Evolutionary conservation across 2,888 invertebrate species (phyloP), one percentile per base, ranked within the genome.

Genomic region (Monochamus alternatus): DNA sequence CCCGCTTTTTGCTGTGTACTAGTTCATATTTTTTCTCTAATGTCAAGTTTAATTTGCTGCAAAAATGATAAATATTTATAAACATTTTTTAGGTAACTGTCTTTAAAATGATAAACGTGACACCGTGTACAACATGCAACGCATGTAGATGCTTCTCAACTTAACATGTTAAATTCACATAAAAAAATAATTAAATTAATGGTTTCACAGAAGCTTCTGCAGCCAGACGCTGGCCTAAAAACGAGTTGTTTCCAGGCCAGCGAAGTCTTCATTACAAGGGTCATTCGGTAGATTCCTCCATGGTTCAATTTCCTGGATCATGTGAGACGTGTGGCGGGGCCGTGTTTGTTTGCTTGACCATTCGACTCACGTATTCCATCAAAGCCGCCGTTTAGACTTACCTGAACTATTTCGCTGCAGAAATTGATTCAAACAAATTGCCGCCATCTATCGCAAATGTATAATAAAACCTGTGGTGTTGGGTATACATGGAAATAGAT

Each of bases 251-350:
- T 75, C 75, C 51, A 71, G 71, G 55, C 66, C 67, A 62, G 77
- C 71, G 75, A 74, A 81, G 83, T 84, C 82, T 85, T 85, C 85
- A 85, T 86, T 85, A 85, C 84, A 83, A 75, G 78, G 78, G 81
- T 82, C 83, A 83, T 85, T 85, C 84, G 81, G 70, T 67, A 74
- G 66, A 68, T 52, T 76, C 69, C 82, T 82, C 82, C 81, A 81
- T 78, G 83, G 82, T 85, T 84, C 85, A 84, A 86, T 85, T 85
- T 86, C 85, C 85, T 85, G 84, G 79, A 81, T 79, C 82, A 80
- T 75, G 77, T 76, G 75, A 75, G 77, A 79, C 77, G 78, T 77
- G 80, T 75, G 78, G 74, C 75, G 78, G 70, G 76, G 79, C 73
- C 70, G 71, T 73, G 76, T 73, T 76, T 74, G 63, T 60, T 75